Evolutionary conservation across 2,888 invertebrate species (phyloP), one percentile per base, ranked within the genome.

Genomic region (Limnephilus auricula): DNA sequence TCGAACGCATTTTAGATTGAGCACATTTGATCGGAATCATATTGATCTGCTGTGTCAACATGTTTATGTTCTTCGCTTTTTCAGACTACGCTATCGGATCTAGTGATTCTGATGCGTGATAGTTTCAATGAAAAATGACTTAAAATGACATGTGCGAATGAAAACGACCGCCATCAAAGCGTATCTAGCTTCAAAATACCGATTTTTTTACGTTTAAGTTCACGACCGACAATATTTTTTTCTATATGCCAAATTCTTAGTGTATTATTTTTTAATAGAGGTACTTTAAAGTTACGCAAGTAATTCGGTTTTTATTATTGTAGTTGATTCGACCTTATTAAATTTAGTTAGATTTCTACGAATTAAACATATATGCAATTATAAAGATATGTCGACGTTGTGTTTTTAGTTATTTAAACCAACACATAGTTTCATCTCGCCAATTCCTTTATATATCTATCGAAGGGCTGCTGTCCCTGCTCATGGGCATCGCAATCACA

Each of bases 11-110:
- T 50, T 87, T 31, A 34, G 87, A 65, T 32, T 6, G 45, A 89
- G 65, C n/a, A 65, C 65, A 65, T 65, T 65, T 65, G 65, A 90
- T 90, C 34, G 83, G 37, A 37, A 65, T 37, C 32, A 37, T 84
- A 84, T 90, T 78, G 50, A 84, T 90, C 65, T 84, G 13, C 6
- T 10, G 34, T 32, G 34, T 65, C 65, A 65, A 65, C 65, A 9
- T 65, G 9, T 25, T 65, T 65, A 65, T 65, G 50, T 65, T 65
- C 50, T 65, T 65, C 6, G 4, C 50, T 25, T 65, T 65, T 65
- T 65, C 50, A 65, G 18, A 25, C 6, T 25, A n/a, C 25, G 10
- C 9, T 65, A 65, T 65, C 25, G 25, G 65, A 25, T 65, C 65
- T 65, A 6, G 6, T 65, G 9, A 25, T 25, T 65, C 65, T 65